phyloP scores from a whole-genome alignment of 2,797 vertebrate genomes.

The Eurystomus glaucurus region DNA sequence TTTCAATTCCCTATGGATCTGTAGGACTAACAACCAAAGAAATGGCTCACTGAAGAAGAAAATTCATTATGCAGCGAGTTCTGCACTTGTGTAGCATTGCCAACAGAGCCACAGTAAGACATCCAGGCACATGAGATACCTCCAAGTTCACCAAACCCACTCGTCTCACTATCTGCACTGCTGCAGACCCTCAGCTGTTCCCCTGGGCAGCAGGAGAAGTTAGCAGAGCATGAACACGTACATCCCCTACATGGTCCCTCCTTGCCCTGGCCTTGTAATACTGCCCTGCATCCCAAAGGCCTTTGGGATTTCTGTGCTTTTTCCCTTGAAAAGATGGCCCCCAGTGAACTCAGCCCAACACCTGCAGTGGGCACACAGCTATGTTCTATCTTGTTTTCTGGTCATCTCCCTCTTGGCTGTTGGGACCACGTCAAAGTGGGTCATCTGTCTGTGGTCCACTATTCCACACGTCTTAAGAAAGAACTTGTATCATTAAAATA shows the following conservation, averaged over 20 bases:
- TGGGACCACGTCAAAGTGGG: background rate
- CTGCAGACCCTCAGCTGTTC: background rate
- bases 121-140: background rate
- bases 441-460: background rate
- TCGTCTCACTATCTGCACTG: background rate
- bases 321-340: background rate
- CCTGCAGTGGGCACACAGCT: background rate
- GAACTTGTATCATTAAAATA: background rate
- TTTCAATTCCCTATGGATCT: background rate
- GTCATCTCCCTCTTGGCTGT: background rate
- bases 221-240: background rate
- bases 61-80: background rate
- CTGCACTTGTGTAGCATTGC: background rate
- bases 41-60: background rate
- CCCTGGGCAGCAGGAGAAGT: background rate
- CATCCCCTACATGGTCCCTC: background rate
- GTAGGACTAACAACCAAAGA: background rate
- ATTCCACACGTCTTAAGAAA: accelerated
- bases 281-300: background rate
- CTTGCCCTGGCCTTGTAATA: background rate
- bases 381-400: background rate
- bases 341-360: background rate
- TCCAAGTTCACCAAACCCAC: background rate
- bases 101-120: background rate
- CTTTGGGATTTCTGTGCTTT: background rate